Base-by-base conservation (phyloP, 2,113 vertebrate genomes). In the Dendropsophus ebraccatus region DNA sequence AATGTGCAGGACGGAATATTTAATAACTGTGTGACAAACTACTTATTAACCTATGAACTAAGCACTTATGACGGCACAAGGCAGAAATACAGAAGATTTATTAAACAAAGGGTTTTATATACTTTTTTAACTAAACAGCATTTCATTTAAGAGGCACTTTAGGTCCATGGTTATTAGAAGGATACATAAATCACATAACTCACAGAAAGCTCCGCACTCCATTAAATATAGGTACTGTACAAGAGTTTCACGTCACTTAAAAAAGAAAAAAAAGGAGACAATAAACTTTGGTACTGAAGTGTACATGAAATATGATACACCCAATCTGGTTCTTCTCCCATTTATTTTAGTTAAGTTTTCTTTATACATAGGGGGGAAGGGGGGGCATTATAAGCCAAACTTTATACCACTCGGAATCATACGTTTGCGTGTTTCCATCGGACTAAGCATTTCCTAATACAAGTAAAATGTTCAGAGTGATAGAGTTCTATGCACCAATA, bases 11-110 rank as follows among this genome's bases (percentile, higher is more conserved):
- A 83, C 56, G 67, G 23, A 65, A 73, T 52, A 72, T 83, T 83
- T 83, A 82, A 82, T 62, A 82, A 82, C 80, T 82, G 52, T 83
- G 49, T 83, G 81, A 70, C 81, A 83, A 72, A 83, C 81, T 72
- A 56, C 49, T 52, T 83, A 72, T 83, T 83, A 83, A 83, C 81
- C 65, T 83, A 35, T 72, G 81, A 54, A 32, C 81, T 73, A 73
- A 54, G 47, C 62, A 83, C 65, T 83, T 72, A 83, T 72, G 81
- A 83, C 81, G 56, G 67, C 21, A 41, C 19, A 72, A 82, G 80
- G 60, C 41, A 69, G 45, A 25, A 50, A 54, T 30, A 70, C 21
- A 83, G 50, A 54, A 6, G 65, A 83, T 83, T 52, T 72, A 83
- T 72, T 54, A 50, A 72, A 72, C 81, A 70, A 83, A 83, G 5